Percentiles rank a stretch among this genome's conserved stretches.
These are phyloP conservation scores for Strigamia maritima DNA, from an alignment of 2,888 invertebrate genomes.

Conservation along the genomic window DNA sequence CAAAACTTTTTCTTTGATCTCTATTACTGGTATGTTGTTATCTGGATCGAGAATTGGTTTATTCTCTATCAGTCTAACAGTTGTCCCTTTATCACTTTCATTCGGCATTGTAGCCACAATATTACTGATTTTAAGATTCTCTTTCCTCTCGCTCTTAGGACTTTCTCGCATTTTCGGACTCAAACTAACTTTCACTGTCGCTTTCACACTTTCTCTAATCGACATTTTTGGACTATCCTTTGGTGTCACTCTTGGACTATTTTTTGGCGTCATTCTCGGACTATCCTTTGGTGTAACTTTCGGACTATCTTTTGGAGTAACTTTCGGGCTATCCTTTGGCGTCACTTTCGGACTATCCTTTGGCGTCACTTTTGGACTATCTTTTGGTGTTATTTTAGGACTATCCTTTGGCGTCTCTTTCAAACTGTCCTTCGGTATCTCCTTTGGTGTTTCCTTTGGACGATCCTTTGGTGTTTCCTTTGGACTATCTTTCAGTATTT, in stretches of 20 bases:
- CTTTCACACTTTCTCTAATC: neutral
- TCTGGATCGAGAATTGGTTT: neutral
- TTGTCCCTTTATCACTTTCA: neutral
- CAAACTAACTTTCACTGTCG: neutral
- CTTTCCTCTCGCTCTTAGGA: neutral
- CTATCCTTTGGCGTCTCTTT: neutral
- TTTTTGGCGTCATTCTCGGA: neutral
- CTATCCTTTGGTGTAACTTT: neutral
- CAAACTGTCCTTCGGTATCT: neutral
- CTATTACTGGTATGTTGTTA: neutral
- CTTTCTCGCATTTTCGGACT: neutral
- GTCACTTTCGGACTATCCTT: neutral
- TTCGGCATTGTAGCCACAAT: neutral
- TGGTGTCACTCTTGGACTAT: neutral
- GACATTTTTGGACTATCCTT: neutral
- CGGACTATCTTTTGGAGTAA: neutral
- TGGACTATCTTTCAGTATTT: neutral
- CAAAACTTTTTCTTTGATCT: neutral
- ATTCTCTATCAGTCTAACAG: neutral
- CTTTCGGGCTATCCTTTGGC: neutral
- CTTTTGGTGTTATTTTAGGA: neutral
- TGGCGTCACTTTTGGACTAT: neutral
- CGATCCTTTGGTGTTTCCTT: neutral
- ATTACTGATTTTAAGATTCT: neutral
- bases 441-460: neutral